Base-by-base conservation (phyloP, 2,888 invertebrate genomes). In the Drosophila crucigera region DNA sequence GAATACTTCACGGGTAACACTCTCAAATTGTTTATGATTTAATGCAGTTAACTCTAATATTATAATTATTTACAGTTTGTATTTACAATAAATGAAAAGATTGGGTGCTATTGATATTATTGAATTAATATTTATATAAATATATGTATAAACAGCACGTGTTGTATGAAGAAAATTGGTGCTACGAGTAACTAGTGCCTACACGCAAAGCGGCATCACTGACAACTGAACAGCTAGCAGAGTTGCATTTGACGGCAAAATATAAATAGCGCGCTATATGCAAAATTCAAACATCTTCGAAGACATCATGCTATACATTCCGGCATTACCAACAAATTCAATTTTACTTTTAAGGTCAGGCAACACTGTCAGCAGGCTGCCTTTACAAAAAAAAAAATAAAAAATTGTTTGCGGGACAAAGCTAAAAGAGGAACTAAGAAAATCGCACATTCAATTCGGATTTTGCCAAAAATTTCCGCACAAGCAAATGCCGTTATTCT, bases 1-100 rank as follows among this genome's bases (percentile, higher is more conserved):
- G 19, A 68, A 41, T 73, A 66, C 31, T 76, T 70, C 47, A 68
- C 3, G 1, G 3, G 28, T 56, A 43, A 59, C 0, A 1, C 19
- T 43, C 9, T 19, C 1, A 1, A 43, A 14, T 5, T 39, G 43
- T n/a, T 14, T 5, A 14, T 14, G 11, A 56, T 30, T 39, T 39
- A 19, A 25, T 19, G 2, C 22, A 22, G 11, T 43, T 22, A 41
- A 41, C 5, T 11, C 5, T 43, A 43, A 43, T 37, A 35, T 14
- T 39, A 39, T 41, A 39, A n/a, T 41, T 41, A 10, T 22, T 47
- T 4, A 22, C 43, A 22, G 7, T 22, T 47, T 47, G 22, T 22
- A 47, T 7, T 22, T 47, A 4, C 22, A 2, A 7, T 25, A 16
- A 47, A 25, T 16, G 4, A 9, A 47, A 7, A 22, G 22, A 22